A percentile compares a stretch with the other conserved stretches of the same genome.
Evolutionary conservation across 1,140 invertebrate species (phyloP).

Genomic region (Drosophila simulans): DNA sequence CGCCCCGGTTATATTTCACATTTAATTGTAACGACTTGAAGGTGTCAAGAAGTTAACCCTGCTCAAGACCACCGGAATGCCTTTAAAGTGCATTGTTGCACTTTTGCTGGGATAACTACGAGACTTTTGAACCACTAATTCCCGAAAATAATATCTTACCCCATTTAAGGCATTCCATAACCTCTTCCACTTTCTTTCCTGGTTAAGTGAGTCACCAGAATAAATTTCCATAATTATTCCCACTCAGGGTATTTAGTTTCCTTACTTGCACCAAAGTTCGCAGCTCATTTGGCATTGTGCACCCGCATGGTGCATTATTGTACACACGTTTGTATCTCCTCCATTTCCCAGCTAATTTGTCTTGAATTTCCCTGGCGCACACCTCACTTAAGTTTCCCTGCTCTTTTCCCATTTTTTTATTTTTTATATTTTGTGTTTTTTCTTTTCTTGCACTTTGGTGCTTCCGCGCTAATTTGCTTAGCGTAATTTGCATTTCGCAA

Average conservation of each 20-base stretch:
- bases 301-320: slow-evolving; percentile 2
- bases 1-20: slow-evolving; percentile 28
- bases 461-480: slow-evolving; percentile 79
- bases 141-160: neutral
- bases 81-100: slow-evolving; percentile 7
- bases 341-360: slow-evolving; percentile 68
- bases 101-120: neutral
- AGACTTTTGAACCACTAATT: neutral
- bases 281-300: slow-evolving; percentile 28
- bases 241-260: slow-evolving; percentile 29
- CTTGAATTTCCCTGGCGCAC: slow-evolving; percentile 53
- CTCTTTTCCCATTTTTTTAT: neutral
- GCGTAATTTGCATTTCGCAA: slow-evolving; percentile 78
- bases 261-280: slow-evolving; percentile 21
- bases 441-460: slow-evolving; percentile 65
- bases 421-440: slow-evolving; percentile 21
- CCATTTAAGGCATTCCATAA: neutral
- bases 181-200: neutral
- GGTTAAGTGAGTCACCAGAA: neutral
- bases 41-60: slow-evolving; percentile 30
- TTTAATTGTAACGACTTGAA: slow-evolving; percentile 37
- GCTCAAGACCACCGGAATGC: slow-evolving; percentile 11
- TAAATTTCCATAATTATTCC: slow-evolving; percentile 27
- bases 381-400: slow-evolving; percentile 11
- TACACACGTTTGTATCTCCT: neutral